A percentile compares a stretch with the other conserved stretches of the same genome.
Conservation (phyloP, 2,797 vertebrate genomes). For the Lepus oiostolus region DNA sequence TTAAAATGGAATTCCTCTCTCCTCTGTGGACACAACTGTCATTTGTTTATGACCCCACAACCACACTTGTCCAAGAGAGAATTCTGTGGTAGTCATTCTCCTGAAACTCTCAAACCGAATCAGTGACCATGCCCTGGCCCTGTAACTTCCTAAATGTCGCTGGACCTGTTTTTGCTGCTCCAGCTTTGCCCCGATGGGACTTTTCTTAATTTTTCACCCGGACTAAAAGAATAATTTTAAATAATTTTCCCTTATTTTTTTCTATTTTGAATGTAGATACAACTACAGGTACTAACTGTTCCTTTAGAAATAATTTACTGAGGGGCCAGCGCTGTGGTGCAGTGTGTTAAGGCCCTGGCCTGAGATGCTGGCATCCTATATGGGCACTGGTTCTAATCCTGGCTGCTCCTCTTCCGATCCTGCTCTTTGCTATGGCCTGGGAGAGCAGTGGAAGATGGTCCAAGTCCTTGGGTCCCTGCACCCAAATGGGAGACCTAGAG, state of each 20-base stretch:
- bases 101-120: conserved; percentile 8
- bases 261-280: neutral
- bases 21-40: conserved; percentile 24
- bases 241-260: conserved; percentile 24
- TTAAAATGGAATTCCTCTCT: conserved; percentile 15
- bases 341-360: too few relatives aligned
- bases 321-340: neutral
- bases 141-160: neutral
- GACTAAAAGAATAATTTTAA: conserved; percentile 1
- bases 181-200: neutral
- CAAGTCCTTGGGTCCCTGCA: too few relatives aligned
- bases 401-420: too few relatives aligned
- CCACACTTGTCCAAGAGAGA: neutral
- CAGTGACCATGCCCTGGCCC: neutral
- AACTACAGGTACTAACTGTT: neutral
- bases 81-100: neutral
- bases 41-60: neutral
- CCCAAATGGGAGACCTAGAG: too few relatives aligned
- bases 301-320: conserved; percentile 33
- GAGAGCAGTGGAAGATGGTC: too few relatives aligned
- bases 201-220: neutral
- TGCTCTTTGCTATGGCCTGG: too few relatives aligned
- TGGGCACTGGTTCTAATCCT: too few relatives aligned
- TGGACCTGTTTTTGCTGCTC: neutral
- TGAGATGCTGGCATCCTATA: too few relatives aligned